Conservation (phyloP, 2,113 vertebrate species). For the Nyctibius bracteatus region DNA sequence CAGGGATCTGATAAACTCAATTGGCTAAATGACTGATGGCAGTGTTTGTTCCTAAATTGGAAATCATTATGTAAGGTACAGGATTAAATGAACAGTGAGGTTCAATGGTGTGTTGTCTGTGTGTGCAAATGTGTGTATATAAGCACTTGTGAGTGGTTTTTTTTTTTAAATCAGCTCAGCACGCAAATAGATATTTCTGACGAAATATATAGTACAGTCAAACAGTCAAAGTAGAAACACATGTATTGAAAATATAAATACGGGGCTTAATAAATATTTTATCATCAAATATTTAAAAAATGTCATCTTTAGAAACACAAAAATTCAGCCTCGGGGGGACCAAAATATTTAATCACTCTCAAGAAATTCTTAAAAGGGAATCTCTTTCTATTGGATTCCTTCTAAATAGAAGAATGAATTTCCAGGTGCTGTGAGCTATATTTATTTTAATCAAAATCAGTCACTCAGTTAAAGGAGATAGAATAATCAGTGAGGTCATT, state of each 20-base stretch:
- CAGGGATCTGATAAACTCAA: slow-evolving; percentile 29
- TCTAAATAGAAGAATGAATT: slow-evolving; percentile 71
- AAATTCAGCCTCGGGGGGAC: slow-evolving; percentile 76
- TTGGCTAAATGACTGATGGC: slow-evolving; percentile 9
- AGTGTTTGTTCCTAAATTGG: not conserved
- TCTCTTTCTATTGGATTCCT: slow-evolving; percentile 62
- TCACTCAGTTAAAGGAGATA: slow-evolving; percentile 75
- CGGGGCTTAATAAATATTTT: slow-evolving; percentile 79
- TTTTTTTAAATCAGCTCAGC: slow-evolving; percentile 67
- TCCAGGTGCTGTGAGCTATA: slow-evolving; percentile 79
- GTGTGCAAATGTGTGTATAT: not conserved
- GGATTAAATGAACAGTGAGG: not conserved
- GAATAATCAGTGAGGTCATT: slow-evolving; percentile 80
- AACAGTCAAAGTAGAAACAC: slow-evolving; percentile 73
- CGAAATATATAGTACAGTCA: slow-evolving; percentile 74
- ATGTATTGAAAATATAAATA: slow-evolving; percentile 76
- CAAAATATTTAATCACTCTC: slow-evolving; percentile 78
- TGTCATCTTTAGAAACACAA: slow-evolving; percentile 77
- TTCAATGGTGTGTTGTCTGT: not conserved
- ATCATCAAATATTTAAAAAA: slow-evolving; percentile 79
- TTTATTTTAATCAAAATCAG: slow-evolving; percentile 82
- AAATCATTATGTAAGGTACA: not conserved
- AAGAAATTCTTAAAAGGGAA: slow-evolving; percentile 76
- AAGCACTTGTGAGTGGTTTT: not conserved
- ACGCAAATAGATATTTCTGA: slow-evolving; percentile 76